Percentiles rank a stretch among this genome's conserved stretches.
phyloP scores from a whole-genome alignment of 2,797 vertebrate species.

The Acanthis flammea region DNA sequence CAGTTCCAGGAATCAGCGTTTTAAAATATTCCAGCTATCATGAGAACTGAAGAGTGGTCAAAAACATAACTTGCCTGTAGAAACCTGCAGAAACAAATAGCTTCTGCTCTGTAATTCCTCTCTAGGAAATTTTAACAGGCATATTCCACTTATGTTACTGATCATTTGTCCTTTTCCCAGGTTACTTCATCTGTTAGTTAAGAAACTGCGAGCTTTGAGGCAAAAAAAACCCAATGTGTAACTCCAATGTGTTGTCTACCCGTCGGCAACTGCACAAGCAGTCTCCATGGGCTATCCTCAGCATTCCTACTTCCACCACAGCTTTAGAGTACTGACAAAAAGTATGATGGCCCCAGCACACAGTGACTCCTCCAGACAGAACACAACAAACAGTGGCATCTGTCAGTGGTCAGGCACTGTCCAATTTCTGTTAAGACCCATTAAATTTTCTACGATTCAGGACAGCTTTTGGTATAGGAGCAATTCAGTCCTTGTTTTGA shows the following conservation, averaged over 20 bases:
- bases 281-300: background rate
- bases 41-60: slow-evolving; percentile 16
- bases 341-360: background rate
- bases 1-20: background rate
- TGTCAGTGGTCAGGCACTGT: background rate
- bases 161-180: background rate
- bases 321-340: background rate
- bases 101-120: background rate
- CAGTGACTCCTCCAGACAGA: background rate
- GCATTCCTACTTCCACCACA: background rate
- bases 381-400: background rate
- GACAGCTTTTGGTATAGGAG: background rate
- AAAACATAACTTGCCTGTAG: background rate
- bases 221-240: background rate
- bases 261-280: background rate
- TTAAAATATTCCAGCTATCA: background rate
- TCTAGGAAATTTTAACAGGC: background rate
- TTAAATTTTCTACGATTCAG: background rate
- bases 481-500: background rate
- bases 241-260: background rate
- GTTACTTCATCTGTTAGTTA: background rate
- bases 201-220: background rate
- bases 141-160: background rate
- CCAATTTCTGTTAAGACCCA: background rate
- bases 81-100: background rate